Conservation (phyloP, 2,113 vertebrate species). For the Guaruba guarouba region DNA sequence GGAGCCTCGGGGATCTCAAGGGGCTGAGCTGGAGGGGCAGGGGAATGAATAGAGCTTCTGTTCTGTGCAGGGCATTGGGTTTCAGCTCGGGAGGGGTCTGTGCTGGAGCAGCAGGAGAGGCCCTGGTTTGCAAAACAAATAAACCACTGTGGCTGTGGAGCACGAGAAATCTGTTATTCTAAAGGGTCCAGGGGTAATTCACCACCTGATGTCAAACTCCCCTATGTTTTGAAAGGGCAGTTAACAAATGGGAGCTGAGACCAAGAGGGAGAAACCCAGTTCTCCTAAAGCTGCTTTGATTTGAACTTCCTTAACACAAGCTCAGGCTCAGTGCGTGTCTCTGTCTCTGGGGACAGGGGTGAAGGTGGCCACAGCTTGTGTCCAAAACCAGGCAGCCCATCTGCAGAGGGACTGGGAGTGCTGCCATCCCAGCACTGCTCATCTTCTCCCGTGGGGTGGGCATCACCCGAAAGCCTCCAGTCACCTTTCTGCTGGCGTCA, state of each 20-base stretch:
- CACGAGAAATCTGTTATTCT: background rate
- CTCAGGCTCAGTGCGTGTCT: background rate
- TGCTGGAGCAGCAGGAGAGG: background rate
- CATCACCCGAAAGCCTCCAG: fast-evolving
- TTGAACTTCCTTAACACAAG: background rate
- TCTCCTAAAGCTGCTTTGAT: background rate
- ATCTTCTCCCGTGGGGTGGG: background rate
- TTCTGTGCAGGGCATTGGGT: background rate
- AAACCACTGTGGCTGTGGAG: background rate
- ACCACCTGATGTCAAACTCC: background rate
- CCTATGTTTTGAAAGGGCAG: background rate
- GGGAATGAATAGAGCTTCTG: slow-evolving; percentile 15
- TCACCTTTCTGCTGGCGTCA: fast-evolving
- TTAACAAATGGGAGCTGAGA: background rate
- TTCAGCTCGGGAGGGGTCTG: background rate
- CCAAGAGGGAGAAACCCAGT: background rate
- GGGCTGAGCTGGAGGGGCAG: background rate
- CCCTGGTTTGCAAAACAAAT: slow-evolving; percentile 24
- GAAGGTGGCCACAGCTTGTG: background rate
- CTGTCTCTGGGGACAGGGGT: background rate
- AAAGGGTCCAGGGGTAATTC: background rate
- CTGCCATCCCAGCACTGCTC: background rate
- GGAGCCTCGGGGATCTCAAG: background rate
- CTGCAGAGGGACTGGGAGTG: background rate
- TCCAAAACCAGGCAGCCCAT: fast-evolving